Conservation (phyloP, 2,888 invertebrate species). For the Machimus atricapillus region DNA sequence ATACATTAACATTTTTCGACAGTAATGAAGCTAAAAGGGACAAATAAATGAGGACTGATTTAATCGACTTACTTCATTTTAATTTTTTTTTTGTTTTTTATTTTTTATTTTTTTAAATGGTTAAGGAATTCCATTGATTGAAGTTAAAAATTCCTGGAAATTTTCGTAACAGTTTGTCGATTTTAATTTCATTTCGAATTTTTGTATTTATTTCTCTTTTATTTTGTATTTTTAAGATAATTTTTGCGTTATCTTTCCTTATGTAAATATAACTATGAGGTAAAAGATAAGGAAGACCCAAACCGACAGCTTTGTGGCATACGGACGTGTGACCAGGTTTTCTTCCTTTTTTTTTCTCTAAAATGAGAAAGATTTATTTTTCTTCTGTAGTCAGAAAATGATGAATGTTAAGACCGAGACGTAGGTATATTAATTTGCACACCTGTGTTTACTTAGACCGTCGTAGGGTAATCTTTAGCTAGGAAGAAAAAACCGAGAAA, state of each 20-base stretch:
- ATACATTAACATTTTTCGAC: neutral
- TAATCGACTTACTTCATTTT: neutral
- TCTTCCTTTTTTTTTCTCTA: neutral
- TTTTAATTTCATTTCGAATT: neutral
- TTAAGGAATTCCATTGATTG: neutral
- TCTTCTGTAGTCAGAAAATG: neutral
- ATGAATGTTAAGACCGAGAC: neutral
- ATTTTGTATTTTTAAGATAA: neutral
- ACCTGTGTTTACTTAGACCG: constrained; percentile 23
- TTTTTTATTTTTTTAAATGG: neutral
- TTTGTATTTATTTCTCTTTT: neutral
- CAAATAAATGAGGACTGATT: neutral
- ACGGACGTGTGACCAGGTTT: neutral
- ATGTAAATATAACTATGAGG: neutral
- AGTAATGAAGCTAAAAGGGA: neutral
- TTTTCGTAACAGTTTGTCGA: neutral
- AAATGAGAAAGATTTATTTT: neutral
- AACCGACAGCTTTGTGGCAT: neutral
- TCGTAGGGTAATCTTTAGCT: neutral
- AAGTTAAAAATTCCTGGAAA: neutral
- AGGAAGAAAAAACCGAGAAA: neutral
- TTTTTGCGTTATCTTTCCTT: neutral
- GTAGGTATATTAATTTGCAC: neutral
- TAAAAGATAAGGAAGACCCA: neutral
- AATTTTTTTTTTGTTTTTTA: neutral